These are phyloP conservation scores for Sitophilus oryzae DNA, from an alignment of 1,140 invertebrate species.

Conservation along the genomic window DNA sequence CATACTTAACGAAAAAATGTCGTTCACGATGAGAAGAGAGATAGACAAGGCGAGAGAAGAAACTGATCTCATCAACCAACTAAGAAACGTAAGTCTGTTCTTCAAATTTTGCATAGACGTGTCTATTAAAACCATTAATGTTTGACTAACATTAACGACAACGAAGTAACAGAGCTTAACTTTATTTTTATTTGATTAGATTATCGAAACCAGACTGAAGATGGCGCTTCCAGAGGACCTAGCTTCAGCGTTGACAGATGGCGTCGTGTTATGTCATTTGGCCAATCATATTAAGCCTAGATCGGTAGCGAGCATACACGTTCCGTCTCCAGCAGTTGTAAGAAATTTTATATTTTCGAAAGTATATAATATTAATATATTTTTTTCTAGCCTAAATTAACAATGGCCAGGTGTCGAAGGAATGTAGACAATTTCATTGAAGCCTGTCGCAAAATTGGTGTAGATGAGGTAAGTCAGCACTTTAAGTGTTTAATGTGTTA, in stretches of 20 bases:
- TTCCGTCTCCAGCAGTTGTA: constrained; percentile 90
- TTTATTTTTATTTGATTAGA: constrained; percentile 61
- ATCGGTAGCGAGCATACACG: constrained; percentile 88
- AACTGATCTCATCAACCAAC: constrained; percentile 74
- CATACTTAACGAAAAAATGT: constrained; percentile 63
- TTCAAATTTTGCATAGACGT: no score
- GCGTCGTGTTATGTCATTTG: constrained; percentile 88
- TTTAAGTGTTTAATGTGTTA: background rate
- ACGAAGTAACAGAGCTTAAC: no score
- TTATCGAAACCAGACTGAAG: constrained; percentile 84
- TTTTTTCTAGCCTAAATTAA: constrained; percentile 76
- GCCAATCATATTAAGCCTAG: constrained; percentile 86
- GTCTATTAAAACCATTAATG: no score
- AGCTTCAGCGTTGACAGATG: constrained; percentile 79
- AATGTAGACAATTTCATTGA: constrained; percentile 95
- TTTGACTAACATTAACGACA: no score
- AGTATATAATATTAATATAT: no score
- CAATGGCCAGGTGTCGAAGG: constrained; percentile 84
- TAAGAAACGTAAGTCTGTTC: constrained; percentile 79
- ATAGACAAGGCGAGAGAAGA: constrained; percentile 87
- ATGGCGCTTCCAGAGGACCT: constrained; percentile 83
- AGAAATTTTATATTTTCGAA: no score
- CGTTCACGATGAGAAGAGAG: constrained; percentile 87
- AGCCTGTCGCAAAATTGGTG: constrained; percentile 87
- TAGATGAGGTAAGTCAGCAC: constrained; percentile 76